phyloP scores from a whole-genome alignment of 2,113 vertebrate genomes.

The Argyrosomus japonicus region DNA sequence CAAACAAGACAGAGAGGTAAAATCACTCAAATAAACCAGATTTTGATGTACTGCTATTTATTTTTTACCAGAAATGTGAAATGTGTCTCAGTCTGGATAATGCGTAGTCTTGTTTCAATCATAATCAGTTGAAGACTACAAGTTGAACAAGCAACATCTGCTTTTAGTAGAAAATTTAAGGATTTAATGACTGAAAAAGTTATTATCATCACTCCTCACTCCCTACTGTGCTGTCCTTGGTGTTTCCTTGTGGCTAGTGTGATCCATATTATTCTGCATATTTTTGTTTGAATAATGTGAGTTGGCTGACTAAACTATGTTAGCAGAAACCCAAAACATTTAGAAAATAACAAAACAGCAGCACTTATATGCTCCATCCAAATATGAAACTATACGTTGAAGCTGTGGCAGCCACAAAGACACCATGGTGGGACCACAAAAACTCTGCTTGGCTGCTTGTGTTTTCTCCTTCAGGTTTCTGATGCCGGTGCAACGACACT shows the following conservation, averaged over 20 bases:
- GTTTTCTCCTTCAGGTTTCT: neutral
- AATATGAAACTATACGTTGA: neutral
- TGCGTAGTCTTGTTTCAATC: neutral
- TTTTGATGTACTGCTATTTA: neutral
- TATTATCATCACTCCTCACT: neutral
- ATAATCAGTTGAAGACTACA: neutral
- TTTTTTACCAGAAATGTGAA: neutral
- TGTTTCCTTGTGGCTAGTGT: neutral
- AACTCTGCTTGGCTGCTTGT: neutral
- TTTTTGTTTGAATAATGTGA: neutral
- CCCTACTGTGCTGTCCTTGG: neutral
- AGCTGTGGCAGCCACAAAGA: neutral
- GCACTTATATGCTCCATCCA: no score
- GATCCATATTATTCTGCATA: neutral
- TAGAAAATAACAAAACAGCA: no score
- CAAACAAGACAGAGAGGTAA: slow-evolving; percentile 22
- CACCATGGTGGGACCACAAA: neutral
- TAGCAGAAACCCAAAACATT: no score
- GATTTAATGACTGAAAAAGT: no score
- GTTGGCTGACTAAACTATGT: neutral
- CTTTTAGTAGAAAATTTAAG: no score
- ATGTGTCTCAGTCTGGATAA: neutral
- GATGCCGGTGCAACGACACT: neutral
- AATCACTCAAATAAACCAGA: slow-evolving; percentile 24
- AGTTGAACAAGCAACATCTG: neutral